Base-by-base conservation (phyloP, 2,888 invertebrate species). In the Xylota sylvarum region DNA sequence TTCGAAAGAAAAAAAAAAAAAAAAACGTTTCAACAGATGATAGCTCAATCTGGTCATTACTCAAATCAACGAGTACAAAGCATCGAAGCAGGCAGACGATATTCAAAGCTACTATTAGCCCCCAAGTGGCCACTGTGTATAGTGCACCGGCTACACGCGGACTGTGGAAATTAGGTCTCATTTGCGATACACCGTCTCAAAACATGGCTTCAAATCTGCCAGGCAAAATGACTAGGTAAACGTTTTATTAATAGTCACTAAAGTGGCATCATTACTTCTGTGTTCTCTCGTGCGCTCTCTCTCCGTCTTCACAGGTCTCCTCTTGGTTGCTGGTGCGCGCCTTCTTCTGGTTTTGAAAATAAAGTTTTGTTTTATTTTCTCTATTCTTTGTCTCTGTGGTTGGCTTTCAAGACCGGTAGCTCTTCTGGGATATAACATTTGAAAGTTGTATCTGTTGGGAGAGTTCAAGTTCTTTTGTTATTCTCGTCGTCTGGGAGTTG, bases 211-310 rank as follows among this genome's bases (percentile, higher is more conserved):
- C 46, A 80, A 80, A 76, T 70, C 64, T 50, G 73, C 81, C 67
- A 46, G 85, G 64, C 76, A 55, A 85, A 72, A 64, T 82, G 86
- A 73, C 82, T 77, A 40, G 78, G 78, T 87, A 83, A 87, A 74
- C 87, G 74, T 83, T 87, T 82, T 87, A 87, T 87, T 87, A 87
- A 87, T 82, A 82, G 87, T 70, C 78, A 82, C 82, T 87, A 83
- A 87, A 87, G 78, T 87, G 87, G 82, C 78, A 78, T 87, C 82
- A 87, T 83, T 82, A 79, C 64, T 78, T 73, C 73, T 46, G 72
- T 32, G 64, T 65, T 72, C 74, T 52, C 43, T 64, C 48, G 52
- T 40, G 6, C 14, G 37, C 67, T 60, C 43, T 70, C 30, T 5
- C 40, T 35, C 17, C 30, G 52, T 30, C 52, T 37, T 37, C 2